Conservation (phyloP, 1,140 invertebrate genomes). For the Artemia franciscana region DNA sequence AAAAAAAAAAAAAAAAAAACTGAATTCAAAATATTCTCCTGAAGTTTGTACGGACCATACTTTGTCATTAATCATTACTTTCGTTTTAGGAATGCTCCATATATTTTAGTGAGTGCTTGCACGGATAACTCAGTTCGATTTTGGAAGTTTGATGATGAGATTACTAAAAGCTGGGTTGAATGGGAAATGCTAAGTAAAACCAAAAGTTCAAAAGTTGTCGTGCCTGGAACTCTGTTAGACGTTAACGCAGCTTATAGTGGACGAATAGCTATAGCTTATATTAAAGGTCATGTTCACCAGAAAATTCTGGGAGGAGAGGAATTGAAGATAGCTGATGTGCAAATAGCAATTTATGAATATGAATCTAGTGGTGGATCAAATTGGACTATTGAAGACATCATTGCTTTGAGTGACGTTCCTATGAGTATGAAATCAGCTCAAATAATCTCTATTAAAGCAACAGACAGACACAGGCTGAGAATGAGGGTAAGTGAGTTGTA, state of each 20-base stretch:
- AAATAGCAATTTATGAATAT: conserved; percentile 95
- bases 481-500: background rate
- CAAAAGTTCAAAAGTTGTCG: conserved; percentile 33
- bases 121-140: conserved; percentile 58
- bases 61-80: too few relatives aligned
- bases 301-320: conserved; percentile 4
- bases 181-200: conserved; percentile 70
- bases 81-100: conserved; percentile 85
- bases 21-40: too few relatives aligned
- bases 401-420: conserved; percentile 61
- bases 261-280: conserved; percentile 85
- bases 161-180: conserved; percentile 42
- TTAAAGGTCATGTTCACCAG: conserved; percentile 29
- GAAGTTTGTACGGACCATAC: too few relatives aligned
- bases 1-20: too few relatives aligned
- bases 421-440: background rate
- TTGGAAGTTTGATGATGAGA: conserved; percentile 51
- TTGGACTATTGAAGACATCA: conserved; percentile 96
- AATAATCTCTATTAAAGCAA: background rate
- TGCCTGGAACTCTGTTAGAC: conserved; percentile 37
- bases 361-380: conserved; percentile 91
- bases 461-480: background rate
- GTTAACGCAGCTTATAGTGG: conserved; percentile 93
- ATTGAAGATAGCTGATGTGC: conserved; percentile 4
- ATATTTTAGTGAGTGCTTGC: conserved; percentile 79